phyloP scores from a whole-genome alignment of 2,113 vertebrate species.

The Crocuta crocuta region DNA sequence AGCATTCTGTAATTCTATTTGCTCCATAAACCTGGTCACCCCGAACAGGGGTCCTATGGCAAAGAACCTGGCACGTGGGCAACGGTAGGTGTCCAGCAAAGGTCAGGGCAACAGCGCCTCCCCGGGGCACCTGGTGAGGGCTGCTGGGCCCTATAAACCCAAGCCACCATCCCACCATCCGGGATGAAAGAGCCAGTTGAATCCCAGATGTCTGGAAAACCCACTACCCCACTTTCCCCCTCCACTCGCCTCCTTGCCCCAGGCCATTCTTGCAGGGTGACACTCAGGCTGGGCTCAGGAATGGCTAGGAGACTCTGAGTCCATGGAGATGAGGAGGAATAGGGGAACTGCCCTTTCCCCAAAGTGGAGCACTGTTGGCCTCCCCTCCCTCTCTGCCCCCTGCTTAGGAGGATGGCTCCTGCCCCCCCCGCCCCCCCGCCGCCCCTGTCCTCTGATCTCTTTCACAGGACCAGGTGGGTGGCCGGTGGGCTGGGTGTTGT shows the following conservation, averaged over 20 bases:
- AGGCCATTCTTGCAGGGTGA: not conserved
- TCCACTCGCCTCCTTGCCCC: not conserved
- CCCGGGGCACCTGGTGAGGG: not conserved
- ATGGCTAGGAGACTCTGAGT: not conserved
- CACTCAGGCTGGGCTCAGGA: not conserved
- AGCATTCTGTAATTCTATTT: not conserved
- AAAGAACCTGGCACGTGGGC: not conserved
- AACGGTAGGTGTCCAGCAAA: too few relatives aligned
- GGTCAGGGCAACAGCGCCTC: not conserved
- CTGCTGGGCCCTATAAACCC: not conserved
- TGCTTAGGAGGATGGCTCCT: not conserved
- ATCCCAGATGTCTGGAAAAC: not conserved
- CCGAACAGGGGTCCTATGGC: not conserved
- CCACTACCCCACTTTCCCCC: accelerated
- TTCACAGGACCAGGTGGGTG: too few relatives aligned
- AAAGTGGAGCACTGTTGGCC: too few relatives aligned
- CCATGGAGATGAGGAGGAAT: not conserved
- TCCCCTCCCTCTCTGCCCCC: not conserved
- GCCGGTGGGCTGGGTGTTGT: too few relatives aligned
- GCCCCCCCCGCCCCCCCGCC: too few relatives aligned
- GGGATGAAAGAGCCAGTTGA: not conserved
- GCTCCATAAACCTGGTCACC: not conserved
- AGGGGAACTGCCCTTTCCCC: not conserved
- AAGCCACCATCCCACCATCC: not conserved
- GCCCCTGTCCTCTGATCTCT: not conserved